Percentiles rank a stretch among this genome's conserved stretches.
Conservation (phyloP, 2,888 invertebrate species). For the Leptopterna dolabrata region DNA sequence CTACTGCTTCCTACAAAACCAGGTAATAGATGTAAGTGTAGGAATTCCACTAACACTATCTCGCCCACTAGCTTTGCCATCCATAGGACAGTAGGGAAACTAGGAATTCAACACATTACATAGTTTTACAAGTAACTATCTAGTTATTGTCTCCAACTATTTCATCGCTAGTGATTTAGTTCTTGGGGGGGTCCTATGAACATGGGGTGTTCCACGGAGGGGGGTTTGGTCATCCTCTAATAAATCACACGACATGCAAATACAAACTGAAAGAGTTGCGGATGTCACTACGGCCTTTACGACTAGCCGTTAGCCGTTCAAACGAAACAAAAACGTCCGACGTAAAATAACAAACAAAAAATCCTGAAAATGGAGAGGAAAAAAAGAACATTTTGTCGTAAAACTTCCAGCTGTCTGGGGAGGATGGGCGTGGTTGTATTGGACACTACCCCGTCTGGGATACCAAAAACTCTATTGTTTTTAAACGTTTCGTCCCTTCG, state of each 20-base stretch:
- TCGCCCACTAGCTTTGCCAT: too few relatives aligned
- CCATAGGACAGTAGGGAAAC: too few relatives aligned
- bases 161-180: too few relatives aligned
- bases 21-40: too few relatives aligned
- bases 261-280: not conserved
- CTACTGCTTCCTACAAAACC: too few relatives aligned
- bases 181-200: too few relatives aligned
- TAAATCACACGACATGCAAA: conserved; percentile 6
- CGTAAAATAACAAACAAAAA: not conserved
- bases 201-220: not conserved
- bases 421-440: not conserved
- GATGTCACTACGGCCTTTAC: not conserved
- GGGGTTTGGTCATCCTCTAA: not conserved
- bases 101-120: too few relatives aligned
- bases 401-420: conserved; percentile 40
- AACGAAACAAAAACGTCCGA: not conserved
- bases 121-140: too few relatives aligned
- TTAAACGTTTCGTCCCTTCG: conserved; percentile 2
- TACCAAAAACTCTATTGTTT: conserved; percentile 21
- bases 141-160: too few relatives aligned
- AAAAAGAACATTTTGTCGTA: conserved; percentile 18
- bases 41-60: too few relatives aligned
- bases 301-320: not conserved
- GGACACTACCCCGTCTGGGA: conserved; percentile 7
- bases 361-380: not conserved